Evolutionary conservation across 2,888 invertebrate species (phyloP).

Genomic region (Chromoteleia sp.): DNA sequence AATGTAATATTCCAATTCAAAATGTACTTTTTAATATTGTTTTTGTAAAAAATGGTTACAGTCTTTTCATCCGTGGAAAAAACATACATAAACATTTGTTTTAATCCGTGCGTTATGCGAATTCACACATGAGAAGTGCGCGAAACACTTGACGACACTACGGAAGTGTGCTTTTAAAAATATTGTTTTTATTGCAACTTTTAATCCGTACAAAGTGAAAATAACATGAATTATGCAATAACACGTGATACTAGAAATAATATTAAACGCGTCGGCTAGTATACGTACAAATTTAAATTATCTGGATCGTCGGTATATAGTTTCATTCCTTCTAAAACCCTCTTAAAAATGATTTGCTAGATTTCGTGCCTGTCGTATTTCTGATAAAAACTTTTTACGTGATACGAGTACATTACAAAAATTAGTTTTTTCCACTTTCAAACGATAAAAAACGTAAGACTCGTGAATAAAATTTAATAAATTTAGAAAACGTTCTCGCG

Average conservation of each 20-base stretch:
- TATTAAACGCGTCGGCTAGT: slow-evolving; percentile 37
- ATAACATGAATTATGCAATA: slow-evolving; percentile 9
- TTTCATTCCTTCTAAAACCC: slow-evolving; percentile 25
- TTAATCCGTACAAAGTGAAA: slow-evolving; percentile 25
- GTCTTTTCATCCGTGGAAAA: no score
- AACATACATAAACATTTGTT: no score
- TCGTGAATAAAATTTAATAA: not conserved
- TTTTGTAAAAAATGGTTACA: no score
- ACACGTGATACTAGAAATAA: slow-evolving; percentile 34
- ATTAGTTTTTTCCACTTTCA: slow-evolving; percentile 32
- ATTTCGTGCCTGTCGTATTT: slow-evolving; percentile 36
- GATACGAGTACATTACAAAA: slow-evolving; percentile 48
- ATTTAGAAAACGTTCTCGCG: slow-evolving; percentile 21
- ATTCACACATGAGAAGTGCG: no score
- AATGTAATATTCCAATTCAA: no score
- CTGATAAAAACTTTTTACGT: slow-evolving; percentile 50
- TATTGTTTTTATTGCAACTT: slow-evolving; percentile 30
- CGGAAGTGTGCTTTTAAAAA: no score
- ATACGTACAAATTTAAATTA: slow-evolving; percentile 43
- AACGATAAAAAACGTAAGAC: slow-evolving; percentile 26
- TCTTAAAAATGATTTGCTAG: slow-evolving; percentile 39
- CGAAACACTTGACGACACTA: no score
- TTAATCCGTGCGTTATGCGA: no score
- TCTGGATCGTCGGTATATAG: slow-evolving; percentile 1
- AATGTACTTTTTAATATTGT: no score